Evolutionary conservation across 2,113 vertebrate species (phyloP).

Genomic region (Rhinoderma darwinii): DNA sequence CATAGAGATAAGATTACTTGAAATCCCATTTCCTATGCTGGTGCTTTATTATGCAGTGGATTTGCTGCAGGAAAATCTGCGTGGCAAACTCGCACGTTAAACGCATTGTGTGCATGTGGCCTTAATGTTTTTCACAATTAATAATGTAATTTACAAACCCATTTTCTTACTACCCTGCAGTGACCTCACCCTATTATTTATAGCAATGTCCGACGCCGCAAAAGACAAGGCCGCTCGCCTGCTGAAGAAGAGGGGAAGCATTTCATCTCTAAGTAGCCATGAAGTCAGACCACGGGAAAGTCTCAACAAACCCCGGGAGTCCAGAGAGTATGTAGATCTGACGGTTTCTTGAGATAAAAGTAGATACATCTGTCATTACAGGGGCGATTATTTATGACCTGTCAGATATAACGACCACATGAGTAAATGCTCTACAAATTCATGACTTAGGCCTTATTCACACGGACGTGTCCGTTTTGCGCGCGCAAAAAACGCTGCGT

Average conservation of each 20-base stretch:
- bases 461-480: no score
- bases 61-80: no score
- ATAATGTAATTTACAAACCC: background rate
- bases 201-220: slow-evolving; percentile 71
- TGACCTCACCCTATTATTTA: slow-evolving; percentile 11
- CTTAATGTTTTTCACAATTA: no score
- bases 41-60: no score
- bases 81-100: no score
- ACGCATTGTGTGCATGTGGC: no score
- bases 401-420: background rate
- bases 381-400: background rate
- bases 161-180: background rate
- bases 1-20: no score
- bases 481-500: no score
- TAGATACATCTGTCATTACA: background rate
- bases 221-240: slow-evolving; percentile 70
- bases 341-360: background rate
- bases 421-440: background rate
- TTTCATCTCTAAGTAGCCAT: slow-evolving; percentile 71
- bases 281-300: slow-evolving; percentile 71
- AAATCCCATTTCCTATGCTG: no score
- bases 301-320: slow-evolving; percentile 73
- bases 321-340: slow-evolving; percentile 77
- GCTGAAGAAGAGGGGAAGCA: slow-evolving; percentile 71
- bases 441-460: no score